Conservation (phyloP, 2,113 vertebrate genomes). For the Myxocyprinus asiaticus region DNA sequence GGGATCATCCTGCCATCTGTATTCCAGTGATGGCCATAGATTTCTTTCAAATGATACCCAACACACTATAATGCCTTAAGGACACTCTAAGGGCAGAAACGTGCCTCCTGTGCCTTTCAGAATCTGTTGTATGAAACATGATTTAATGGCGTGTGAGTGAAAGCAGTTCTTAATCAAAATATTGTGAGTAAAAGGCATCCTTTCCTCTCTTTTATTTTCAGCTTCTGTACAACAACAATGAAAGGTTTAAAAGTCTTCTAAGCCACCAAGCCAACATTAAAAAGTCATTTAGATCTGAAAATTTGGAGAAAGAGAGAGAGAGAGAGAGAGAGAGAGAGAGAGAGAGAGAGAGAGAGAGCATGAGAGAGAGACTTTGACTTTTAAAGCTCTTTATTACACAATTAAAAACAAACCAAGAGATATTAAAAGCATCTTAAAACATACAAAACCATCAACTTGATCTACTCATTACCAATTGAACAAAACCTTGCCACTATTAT, state of each 20-base stretch:
- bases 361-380: too few species aligned
- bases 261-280: constrained; percentile 27
- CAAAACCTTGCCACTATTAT: too few species aligned
- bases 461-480: too few species aligned
- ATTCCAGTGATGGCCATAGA: constrained; percentile 25
- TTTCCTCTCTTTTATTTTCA: constrained; percentile 5
- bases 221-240: constrained; percentile 7
- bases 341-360: too few species aligned
- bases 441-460: too few species aligned
- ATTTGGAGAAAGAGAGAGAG: constrained; percentile 1
- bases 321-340: too few species aligned
- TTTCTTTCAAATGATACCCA: constrained; percentile 13
- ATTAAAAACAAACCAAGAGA: too few species aligned
- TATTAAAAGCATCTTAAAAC: too few species aligned
- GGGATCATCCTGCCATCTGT: constrained; percentile 13
- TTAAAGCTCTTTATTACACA: too few species aligned
- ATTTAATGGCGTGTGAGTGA: neutral
- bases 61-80: neutral
- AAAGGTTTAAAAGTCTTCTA: constrained; percentile 14
- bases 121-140: neutral
- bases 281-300: constrained; percentile 20
- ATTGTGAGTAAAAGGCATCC: neutral
- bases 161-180: neutral
- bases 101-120: neutral
- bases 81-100: constrained; percentile 2